Base-by-base conservation (phyloP, 2,888 invertebrate species). In the Palloptera scutellata region DNA sequence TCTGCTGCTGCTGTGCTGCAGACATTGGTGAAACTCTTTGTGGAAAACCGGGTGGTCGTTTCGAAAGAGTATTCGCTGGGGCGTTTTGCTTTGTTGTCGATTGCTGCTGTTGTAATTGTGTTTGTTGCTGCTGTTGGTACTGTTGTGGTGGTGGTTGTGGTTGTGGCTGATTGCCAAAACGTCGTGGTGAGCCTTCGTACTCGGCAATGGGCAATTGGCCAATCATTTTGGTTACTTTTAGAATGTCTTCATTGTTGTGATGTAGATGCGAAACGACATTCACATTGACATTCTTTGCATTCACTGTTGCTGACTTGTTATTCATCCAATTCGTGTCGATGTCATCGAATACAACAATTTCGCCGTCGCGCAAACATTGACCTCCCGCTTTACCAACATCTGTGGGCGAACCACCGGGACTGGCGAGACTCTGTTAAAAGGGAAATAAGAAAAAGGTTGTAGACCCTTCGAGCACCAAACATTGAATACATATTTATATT, bases 261-360 rank as follows among this genome's bases (percentile, higher is more conserved):
- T 64, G 67, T 13, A 60, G 52, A 53, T 69, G 72, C 9, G 68
- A 65, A 63, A 64, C 42, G 20, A 54, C 67, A 62, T 70, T 69
- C 12, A 65, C 61, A n/a, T 71, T 69, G 69, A 59, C 68, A 53
- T 70, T 70, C 13, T 66, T 66, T 10, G 70, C 68, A 42, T 76
- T 74, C 42, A 72, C 74, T 15, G 62, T 69, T 8, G 11, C 13
- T 63, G 70, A 63, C 63, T 69, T 70, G 40, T 73, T 74, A 65
- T 80, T 80, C 68, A 83, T 82, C 83, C 84, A 84, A 68, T 81
- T 82, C 40, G 83, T 82, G 60, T 83, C 92, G 71, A 92, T 91
- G 83, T 95, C 94, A 82, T 95, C 94, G 79, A 95, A 95, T 15
- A 95, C 94, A 70, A 95, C 94, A 52, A 95, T 92, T 81, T 95